These are phyloP conservation scores for Bedellia somnulentella DNA, from an alignment of 2,888 invertebrate genomes.

Conservation along the genomic window DNA sequence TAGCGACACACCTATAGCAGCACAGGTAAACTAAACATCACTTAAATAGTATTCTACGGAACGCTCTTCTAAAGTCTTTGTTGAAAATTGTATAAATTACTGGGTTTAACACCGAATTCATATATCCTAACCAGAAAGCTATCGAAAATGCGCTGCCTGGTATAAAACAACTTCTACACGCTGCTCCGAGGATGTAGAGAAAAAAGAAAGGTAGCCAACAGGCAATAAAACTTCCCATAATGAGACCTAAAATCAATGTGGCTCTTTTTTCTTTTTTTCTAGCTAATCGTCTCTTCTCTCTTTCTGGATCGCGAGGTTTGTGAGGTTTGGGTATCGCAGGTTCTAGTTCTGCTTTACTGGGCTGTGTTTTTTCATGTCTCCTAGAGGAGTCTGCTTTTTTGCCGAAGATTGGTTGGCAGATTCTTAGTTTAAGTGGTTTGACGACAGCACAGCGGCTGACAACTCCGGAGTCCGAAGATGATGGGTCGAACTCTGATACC, in stretches of 20 bases:
- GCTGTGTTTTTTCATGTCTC: constrained; percentile 38
- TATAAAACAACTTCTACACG: constrained; percentile 74
- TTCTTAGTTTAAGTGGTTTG: constrained; percentile 82
- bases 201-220: constrained; percentile 99
- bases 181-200: constrained; percentile 84
- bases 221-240: constrained; percentile 98
- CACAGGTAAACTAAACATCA: constrained; percentile 88
- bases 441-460: constrained; percentile 89
- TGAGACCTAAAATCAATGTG: constrained; percentile 92
- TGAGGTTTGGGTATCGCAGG: constrained; percentile 72
- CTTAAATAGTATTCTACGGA: constrained; percentile 93
- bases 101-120: constrained; percentile 95
- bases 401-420: constrained; percentile 85
- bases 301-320: constrained; percentile 87
- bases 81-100: constrained; percentile 97
- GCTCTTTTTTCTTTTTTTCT: constrained; percentile 96
- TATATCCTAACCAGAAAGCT: constrained; percentile 96
- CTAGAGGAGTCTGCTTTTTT: constrained; percentile 65
- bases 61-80: constrained; percentile 95
- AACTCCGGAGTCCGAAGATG: constrained; percentile 88
- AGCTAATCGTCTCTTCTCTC: constrained; percentile 90
- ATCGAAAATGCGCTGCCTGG: constrained; percentile 85
- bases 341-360: constrained; percentile 62
- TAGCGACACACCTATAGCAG: constrained; percentile 75
- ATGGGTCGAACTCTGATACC: constrained; percentile 91